These are phyloP conservation scores for Drosophila arizonae DNA, from an alignment of 1,140 invertebrate species.

Conservation along the genomic window DNA sequence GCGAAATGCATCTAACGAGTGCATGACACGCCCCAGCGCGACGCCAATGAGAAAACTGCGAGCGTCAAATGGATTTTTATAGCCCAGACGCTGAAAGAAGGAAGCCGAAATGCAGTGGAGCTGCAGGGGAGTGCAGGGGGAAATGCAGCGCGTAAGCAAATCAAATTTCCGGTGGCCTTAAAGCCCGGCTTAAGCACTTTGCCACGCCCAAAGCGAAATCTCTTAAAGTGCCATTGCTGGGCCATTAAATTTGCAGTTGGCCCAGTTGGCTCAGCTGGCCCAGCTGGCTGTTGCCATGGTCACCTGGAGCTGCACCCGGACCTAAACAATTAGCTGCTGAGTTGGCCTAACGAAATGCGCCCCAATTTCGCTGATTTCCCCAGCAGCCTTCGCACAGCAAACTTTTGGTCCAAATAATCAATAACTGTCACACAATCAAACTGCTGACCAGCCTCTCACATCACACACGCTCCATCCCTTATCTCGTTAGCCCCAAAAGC, in stretches of 20 bases:
- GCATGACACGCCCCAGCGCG: constrained; percentile 1
- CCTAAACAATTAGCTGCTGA: constrained; percentile 52
- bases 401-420: constrained; percentile 61
- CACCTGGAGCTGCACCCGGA: constrained; percentile 10
- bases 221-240: constrained; percentile 31
- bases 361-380: constrained; percentile 69
- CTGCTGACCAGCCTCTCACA: not conserved
- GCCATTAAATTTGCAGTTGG: constrained; percentile 56
- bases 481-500: constrained; percentile 33
- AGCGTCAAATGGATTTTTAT: constrained; percentile 49
- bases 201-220: constrained; percentile 33
- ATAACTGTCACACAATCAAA: constrained; percentile 66
- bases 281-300: constrained; percentile 41
- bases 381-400: constrained; percentile 22
- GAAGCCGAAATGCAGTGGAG: not conserved
- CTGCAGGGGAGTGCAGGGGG: not conserved
- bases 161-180: constrained; percentile 64
- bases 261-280: constrained; percentile 27
- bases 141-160: constrained; percentile 44
- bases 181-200: constrained; percentile 31
- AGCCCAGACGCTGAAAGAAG: not conserved
- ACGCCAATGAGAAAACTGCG: constrained; percentile 37
- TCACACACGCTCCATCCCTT: not conserved
- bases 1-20: constrained; percentile 55
- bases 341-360: constrained; percentile 42